These are phyloP conservation scores for Hyla sarda DNA, from an alignment of 2,113 vertebrate genomes.

Conservation along the genomic window DNA sequence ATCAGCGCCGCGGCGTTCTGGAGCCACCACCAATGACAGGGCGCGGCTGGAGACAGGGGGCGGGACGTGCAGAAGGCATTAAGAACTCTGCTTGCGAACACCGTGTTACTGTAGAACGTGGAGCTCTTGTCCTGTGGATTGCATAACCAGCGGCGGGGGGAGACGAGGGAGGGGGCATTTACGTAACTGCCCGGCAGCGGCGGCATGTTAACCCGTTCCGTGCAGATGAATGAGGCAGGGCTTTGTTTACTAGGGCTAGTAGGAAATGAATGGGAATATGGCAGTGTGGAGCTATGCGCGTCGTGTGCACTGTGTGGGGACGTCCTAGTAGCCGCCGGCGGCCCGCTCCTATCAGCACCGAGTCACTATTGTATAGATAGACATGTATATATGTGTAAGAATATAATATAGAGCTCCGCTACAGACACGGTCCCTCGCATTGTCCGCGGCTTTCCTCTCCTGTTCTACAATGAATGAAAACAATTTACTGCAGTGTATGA, in stretches of 20 bases:
- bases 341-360: too few relatives aligned
- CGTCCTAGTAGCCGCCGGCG: too few relatives aligned
- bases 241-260: not conserved
- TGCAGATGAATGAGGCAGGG: not conserved
- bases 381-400: too few relatives aligned
- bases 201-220: constrained; percentile 29
- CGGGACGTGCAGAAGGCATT: constrained; percentile 47
- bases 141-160: constrained; percentile 61
- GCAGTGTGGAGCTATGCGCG: not conserved
- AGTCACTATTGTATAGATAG: too few relatives aligned
- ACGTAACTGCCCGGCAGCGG: constrained; percentile 58
- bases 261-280: not conserved
- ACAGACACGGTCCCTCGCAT: too few relatives aligned
- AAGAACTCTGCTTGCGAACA: constrained; percentile 43
- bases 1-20: constrained; percentile 63
- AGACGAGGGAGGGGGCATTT: constrained; percentile 53
- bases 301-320: too few relatives aligned
- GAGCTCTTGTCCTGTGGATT: constrained; percentile 57
- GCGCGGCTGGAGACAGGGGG: constrained; percentile 54
- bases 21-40: constrained; percentile 64
- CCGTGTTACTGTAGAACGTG: constrained; percentile 61
- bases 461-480: too few relatives aligned
- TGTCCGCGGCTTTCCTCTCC: too few relatives aligned
- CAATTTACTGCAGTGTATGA: too few relatives aligned
- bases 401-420: too few relatives aligned